phyloP scores from a whole-genome alignment of 2,797 vertebrate genomes.

The Hoplostethus atlanticus region DNA sequence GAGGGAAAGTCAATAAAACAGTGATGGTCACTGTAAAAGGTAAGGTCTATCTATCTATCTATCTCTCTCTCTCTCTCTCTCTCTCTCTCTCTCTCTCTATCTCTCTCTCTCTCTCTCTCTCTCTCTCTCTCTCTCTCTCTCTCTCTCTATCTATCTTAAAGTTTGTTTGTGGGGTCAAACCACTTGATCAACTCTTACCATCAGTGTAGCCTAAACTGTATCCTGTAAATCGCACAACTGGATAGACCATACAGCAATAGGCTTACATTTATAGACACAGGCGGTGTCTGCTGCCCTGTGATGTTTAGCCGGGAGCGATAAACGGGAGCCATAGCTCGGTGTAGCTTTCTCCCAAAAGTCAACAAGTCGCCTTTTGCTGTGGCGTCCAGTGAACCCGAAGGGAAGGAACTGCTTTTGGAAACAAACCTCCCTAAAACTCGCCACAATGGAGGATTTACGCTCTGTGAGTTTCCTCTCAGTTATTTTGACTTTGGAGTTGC shows the following conservation, averaged over 20 bases:
- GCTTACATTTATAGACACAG: slow-evolving; percentile 14
- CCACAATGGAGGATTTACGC: slow-evolving; percentile 62
- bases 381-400: background rate
- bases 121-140: no score
- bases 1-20: slow-evolving; percentile 48
- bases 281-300: background rate
- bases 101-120: no score
- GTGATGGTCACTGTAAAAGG: slow-evolving; percentile 72
- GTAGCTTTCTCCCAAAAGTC: slow-evolving; percentile 41
- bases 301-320: background rate
- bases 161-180: no score
- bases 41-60: slow-evolving; percentile 28
- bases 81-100: no score
- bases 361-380: slow-evolving; percentile 15
- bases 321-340: slow-evolving; percentile 51
- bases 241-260: background rate
- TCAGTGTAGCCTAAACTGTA: no score
- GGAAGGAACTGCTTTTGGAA: background rate
- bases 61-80: no score
- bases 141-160: no score
- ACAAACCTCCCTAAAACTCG: background rate
- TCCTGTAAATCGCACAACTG: background rate
- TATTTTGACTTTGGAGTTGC: slow-evolving; percentile 49
- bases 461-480: slow-evolving; percentile 44
- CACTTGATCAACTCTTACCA: no score